Evolutionary conservation across 2,797 vertebrate species (phyloP).

Genomic region (Pantherophis vulpinus): DNA sequence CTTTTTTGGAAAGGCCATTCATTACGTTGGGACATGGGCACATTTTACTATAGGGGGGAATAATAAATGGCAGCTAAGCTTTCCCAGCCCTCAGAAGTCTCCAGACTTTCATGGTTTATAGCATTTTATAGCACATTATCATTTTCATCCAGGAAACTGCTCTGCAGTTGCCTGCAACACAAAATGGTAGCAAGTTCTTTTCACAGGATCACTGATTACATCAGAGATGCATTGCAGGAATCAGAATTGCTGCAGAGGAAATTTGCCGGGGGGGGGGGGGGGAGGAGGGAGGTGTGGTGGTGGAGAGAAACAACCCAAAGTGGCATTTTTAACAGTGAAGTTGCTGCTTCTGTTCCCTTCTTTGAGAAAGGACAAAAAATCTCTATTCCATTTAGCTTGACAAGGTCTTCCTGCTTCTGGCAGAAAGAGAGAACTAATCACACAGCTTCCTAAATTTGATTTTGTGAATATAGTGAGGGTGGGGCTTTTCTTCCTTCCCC

Average conservation of each 20-base stretch:
- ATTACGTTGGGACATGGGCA: conserved; percentile 4
- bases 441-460: conserved; percentile 35
- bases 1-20: neutral
- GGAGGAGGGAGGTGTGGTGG: too few relatives aligned
- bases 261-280: conserved; percentile 5
- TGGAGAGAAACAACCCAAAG: conserved; percentile 27
- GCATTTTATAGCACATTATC: conserved; percentile 17
- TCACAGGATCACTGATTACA: conserved; percentile 65
- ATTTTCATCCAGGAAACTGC: conserved; percentile 52
- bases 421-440: conserved; percentile 31
- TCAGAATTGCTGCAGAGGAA: conserved; percentile 68
- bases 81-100: conserved; percentile 1
- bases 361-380: conserved; percentile 38
- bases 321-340: conserved; percentile 53
- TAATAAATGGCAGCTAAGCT: conserved; percentile 9
- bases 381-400: conserved; percentile 35
- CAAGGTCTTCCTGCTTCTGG: conserved; percentile 36
- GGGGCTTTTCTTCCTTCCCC: neutral
- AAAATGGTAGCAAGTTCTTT: conserved; percentile 58
- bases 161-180: conserved; percentile 53
- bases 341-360: conserved; percentile 43
- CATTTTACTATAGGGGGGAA: neutral
- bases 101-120: neutral
- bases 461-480: conserved; percentile 28
- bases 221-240: conserved; percentile 72